Percentiles rank a stretch among this genome's conserved stretches.
Conservation (phyloP, 2,113 vertebrate genomes). For the Macrotus californicus region DNA sequence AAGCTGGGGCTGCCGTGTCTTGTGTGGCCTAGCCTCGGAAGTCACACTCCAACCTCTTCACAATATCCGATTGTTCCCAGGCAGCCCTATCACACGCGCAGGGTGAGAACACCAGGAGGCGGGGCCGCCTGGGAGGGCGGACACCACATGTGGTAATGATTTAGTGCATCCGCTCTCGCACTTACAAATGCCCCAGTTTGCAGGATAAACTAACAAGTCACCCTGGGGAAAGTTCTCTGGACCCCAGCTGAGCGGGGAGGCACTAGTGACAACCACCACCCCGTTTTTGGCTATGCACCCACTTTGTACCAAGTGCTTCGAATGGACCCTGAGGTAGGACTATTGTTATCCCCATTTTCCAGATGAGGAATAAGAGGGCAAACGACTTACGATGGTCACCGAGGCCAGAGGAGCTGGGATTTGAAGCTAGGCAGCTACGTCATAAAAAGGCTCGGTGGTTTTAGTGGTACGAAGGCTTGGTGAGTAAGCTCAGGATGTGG, state of each 20-base stretch:
- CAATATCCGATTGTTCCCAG: background rate
- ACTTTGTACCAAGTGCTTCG: background rate
- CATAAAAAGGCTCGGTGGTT: background rate
- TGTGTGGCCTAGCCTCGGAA: background rate
- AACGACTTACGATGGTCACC: background rate
- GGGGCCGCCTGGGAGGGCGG: background rate
- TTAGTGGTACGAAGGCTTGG: background rate
- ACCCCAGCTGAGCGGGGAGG: background rate
- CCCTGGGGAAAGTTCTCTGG: background rate
- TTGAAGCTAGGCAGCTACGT: background rate
- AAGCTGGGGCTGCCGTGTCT: background rate
- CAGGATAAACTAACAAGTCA: background rate
- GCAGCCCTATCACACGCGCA: background rate
- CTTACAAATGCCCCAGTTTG: background rate
- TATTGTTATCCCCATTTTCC: background rate
- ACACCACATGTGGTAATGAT: background rate
- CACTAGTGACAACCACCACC: background rate
- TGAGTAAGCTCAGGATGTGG: background rate
- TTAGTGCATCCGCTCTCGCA: background rate
- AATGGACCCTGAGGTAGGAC: background rate
- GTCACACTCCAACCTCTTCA: background rate
- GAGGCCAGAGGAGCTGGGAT: background rate
- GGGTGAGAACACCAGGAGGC: background rate
- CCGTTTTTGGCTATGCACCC: background rate
- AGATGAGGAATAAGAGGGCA: background rate